Evolutionary conservation across 2,888 invertebrate species (phyloP).

Genomic region (Brachynemurus nebulosus): DNA sequence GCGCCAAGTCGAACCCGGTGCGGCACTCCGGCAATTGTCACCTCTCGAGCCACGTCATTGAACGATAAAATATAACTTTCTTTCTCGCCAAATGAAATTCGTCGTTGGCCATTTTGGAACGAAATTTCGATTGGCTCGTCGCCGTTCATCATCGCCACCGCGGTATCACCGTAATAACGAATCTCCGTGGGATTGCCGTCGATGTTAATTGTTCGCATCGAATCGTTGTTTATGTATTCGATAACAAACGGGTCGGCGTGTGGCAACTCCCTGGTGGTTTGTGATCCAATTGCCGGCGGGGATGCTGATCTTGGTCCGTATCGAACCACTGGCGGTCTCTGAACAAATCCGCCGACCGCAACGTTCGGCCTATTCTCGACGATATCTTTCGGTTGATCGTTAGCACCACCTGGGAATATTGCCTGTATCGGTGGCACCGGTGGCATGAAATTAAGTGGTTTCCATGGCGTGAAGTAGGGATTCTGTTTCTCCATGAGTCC

Average conservation of each 20-base stretch:
- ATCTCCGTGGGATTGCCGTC: slow-evolving; percentile 70
- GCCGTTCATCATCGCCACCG: slow-evolving; percentile 72
- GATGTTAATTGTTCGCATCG: slow-evolving; percentile 67
- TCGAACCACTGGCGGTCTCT: slow-evolving; percentile 6
- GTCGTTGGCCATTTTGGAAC: slow-evolving; percentile 65
- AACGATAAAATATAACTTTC: slow-evolving; percentile 47
- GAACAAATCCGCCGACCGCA: slow-evolving; percentile 16
- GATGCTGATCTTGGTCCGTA: slow-evolving; percentile 11
- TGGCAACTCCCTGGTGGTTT: slow-evolving; percentile 27
- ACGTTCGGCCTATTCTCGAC: slow-evolving; percentile 31
- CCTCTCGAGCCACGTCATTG: slow-evolving; percentile 58
- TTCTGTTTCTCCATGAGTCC: slow-evolving; percentile 29
- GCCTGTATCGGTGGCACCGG: slow-evolving; percentile 26
- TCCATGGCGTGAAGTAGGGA: slow-evolving; percentile 28
- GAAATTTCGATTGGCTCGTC: slow-evolving; percentile 76
- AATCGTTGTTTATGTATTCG: slow-evolving; percentile 47
- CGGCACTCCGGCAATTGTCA: slow-evolving; percentile 55
- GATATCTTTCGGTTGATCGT: slow-evolving; percentile 29
- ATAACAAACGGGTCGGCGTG: slow-evolving; percentile 31
- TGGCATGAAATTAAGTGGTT: slow-evolving; percentile 23
- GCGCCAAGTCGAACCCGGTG: slow-evolving; percentile 79
- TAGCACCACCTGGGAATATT: slow-evolving; percentile 19
- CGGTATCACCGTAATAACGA: slow-evolving; percentile 72
- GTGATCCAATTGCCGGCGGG: slow-evolving; percentile 14
- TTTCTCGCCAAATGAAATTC: slow-evolving; percentile 63